phyloP scores from a whole-genome alignment of 35 echinoderm and acorn worm genomes.

The Ophioderma brevispina region DNA sequence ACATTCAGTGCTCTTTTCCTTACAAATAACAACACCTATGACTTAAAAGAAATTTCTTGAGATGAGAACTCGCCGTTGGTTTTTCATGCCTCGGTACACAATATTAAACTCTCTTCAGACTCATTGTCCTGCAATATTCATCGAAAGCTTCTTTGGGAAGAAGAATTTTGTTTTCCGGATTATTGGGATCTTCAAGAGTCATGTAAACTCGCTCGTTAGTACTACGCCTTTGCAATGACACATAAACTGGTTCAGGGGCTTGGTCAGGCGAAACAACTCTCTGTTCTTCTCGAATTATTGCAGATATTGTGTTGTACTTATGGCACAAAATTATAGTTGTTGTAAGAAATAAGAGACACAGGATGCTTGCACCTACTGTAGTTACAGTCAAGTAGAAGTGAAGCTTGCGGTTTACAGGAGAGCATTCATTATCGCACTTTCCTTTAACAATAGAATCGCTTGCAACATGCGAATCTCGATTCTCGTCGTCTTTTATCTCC shows the following conservation, averaged over 20 bases:
- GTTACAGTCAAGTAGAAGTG: neutral
- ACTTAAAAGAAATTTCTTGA: no score
- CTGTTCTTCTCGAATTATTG: neutral
- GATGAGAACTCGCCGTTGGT: no score
- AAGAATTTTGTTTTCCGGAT: neutral
- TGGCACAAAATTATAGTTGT: neutral
- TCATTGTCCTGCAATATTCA: neutral
- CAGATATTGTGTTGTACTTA: neutral
- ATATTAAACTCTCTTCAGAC: neutral
- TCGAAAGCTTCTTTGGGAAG: neutral
- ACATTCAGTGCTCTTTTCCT: no score
- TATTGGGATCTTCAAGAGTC: neutral
- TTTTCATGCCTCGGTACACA: no score
- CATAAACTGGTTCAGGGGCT: neutral
- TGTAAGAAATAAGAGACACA: neutral
- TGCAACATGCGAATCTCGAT: no score
- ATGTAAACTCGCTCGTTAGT: neutral
- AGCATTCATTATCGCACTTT: neutral
- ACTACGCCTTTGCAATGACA: neutral
- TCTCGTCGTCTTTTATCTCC: no score
- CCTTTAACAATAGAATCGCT: neutral
- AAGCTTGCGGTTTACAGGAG: neutral
- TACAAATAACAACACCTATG: no score
- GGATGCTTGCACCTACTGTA: neutral
- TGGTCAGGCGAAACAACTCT: neutral